Conservation (phyloP, 1,140 invertebrate genomes). For the Drosophila biarmipes region DNA sequence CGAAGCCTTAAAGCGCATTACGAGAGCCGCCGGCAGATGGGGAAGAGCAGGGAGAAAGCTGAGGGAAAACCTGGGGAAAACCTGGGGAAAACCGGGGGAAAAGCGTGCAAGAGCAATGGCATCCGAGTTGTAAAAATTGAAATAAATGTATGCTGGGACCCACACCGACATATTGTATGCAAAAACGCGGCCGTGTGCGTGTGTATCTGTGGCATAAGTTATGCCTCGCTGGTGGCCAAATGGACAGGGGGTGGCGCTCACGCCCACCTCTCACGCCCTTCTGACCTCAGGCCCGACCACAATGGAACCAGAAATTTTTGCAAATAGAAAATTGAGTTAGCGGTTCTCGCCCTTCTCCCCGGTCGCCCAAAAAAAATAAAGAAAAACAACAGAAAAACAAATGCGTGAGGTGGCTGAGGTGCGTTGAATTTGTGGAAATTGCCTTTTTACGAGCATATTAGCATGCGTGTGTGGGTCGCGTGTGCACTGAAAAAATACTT, state of each 20-base stretch:
- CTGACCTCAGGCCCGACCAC: constrained; percentile 49
- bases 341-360: constrained; percentile 25
- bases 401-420: constrained; percentile 62
- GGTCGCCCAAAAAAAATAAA: neutral
- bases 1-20: constrained; percentile 60
- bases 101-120: constrained; percentile 29
- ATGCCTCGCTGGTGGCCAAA: constrained; percentile 51
- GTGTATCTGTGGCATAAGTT: constrained; percentile 66
- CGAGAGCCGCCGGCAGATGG: constrained; percentile 4
- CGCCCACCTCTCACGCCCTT: neutral
- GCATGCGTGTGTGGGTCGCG: constrained; percentile 48
- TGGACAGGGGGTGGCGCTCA: constrained; percentile 41
- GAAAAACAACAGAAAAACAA: constrained; percentile 29
- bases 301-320: constrained; percentile 58
- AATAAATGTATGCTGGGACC: constrained; percentile 72
- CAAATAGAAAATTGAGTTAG: constrained; percentile 82
- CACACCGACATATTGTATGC: constrained; percentile 52
- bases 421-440: constrained; percentile 77
- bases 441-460: constrained; percentile 83
- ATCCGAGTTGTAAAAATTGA: constrained; percentile 73
- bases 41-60: neutral
- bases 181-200: constrained; percentile 37
- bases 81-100: neutral
- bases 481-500: constrained; percentile 9
- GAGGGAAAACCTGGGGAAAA: constrained; percentile 6